Evolutionary conservation across 2,113 vertebrate genomes (phyloP).

Genomic region (Triplophysa dalaica): DNA sequence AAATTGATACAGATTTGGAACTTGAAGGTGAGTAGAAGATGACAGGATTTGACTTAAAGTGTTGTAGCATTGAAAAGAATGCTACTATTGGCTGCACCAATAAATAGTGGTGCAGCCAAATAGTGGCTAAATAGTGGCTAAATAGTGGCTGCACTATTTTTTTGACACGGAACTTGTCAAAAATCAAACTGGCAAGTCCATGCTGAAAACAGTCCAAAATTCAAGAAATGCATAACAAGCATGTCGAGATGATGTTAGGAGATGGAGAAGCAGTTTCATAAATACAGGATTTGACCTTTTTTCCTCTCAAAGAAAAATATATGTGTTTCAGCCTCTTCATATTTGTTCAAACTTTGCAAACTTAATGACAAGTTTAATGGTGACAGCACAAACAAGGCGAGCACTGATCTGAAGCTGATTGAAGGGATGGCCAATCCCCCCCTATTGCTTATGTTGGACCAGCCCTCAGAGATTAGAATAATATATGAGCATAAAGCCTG

Average conservation of each 20-base stretch:
- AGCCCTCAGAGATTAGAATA: constrained; percentile 75
- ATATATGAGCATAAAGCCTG: constrained; percentile 71
- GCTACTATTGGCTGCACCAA: too few species aligned
- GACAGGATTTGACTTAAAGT: not conserved
- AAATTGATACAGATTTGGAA: too few species aligned
- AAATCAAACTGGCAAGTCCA: not conserved
- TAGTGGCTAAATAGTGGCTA: too few species aligned
- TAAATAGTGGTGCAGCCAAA: too few species aligned
- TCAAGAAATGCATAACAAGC: constrained; percentile 24
- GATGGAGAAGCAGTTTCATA: constrained; percentile 35
- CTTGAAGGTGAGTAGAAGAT: too few species aligned
- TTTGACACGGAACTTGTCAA: not conserved
- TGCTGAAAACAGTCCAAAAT: not conserved
- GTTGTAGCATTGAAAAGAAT: not conserved
- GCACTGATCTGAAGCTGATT: constrained; percentile 70
- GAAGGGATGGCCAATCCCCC: constrained; percentile 72
- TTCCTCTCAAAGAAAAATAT: constrained; percentile 59
- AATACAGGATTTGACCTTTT: constrained; percentile 53
- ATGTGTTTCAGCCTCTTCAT: constrained; percentile 57
- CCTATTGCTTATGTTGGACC: constrained; percentile 74
- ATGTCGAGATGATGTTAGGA: constrained; percentile 5
- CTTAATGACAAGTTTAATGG: constrained; percentile 70
- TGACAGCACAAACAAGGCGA: constrained; percentile 63
- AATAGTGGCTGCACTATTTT: not conserved
- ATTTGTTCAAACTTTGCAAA: constrained; percentile 67